These are phyloP conservation scores for Xiphophorus hellerii DNA, from an alignment of 2,113 vertebrate species.

Conservation along the genomic window DNA sequence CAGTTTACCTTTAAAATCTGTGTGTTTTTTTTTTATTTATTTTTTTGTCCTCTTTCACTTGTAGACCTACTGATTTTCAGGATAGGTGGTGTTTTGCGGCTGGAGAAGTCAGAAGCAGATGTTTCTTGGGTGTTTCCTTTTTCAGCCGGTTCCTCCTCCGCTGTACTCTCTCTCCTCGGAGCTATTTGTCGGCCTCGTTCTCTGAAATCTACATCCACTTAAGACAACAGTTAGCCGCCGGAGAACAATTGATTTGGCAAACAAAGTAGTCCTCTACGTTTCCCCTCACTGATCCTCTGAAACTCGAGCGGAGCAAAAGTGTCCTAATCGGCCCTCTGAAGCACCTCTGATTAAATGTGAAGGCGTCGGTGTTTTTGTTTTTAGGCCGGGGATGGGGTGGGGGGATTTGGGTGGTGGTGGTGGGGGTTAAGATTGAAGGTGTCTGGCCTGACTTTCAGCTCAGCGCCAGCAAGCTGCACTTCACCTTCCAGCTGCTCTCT, in stretches of 20 bases:
- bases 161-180: constrained; percentile 29
- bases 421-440: constrained; percentile 18
- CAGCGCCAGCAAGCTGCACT: constrained; percentile 63
- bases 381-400: constrained; percentile 7
- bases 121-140: constrained; percentile 15
- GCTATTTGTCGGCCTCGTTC: constrained; percentile 31
- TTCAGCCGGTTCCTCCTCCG: constrained; percentile 28
- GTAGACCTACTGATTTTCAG: neutral
- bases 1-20: too few relatives aligned
- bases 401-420: too few relatives aligned
- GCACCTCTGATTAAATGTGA: constrained; percentile 48
- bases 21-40: neutral
- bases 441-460: constrained; percentile 60
- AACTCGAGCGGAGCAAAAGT: constrained; percentile 34
- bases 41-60: neutral
- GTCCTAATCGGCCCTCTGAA: constrained; percentile 47
- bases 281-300: constrained; percentile 24
- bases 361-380: constrained; percentile 39
- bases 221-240: constrained; percentile 43
- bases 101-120: constrained; percentile 7
- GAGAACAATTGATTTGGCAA: constrained; percentile 63
- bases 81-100: neutral
- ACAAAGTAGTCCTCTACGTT: constrained; percentile 38
- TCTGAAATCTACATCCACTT: constrained; percentile 38
- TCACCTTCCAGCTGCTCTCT: constrained; percentile 78